These are phyloP conservation scores for Anolis sagrei DNA, from an alignment of 2,113 vertebrate genomes.

Conservation along the genomic window DNA sequence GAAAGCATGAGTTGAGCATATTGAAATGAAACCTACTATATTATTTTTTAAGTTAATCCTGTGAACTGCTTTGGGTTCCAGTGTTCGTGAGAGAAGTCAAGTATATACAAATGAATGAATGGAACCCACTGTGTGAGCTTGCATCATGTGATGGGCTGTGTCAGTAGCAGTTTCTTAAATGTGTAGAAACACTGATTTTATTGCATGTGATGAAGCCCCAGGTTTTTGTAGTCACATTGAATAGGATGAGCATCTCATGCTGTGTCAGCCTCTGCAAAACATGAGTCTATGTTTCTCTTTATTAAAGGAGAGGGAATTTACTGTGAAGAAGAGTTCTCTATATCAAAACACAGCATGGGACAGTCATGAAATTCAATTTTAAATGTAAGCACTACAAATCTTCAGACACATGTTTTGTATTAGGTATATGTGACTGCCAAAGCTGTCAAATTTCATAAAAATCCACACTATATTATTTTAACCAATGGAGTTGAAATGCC, in stretches of 20 bases:
- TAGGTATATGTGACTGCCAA: conserved; percentile 22
- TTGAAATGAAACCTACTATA: too few species aligned
- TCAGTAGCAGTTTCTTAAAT: too few species aligned
- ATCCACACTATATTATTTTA: conserved; percentile 30
- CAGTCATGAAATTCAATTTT: not conserved
- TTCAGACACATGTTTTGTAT: conserved; percentile 38
- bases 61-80: too few species aligned
- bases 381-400: conserved; percentile 21
- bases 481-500: conserved; percentile 13
- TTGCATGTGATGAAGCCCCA: not conserved
- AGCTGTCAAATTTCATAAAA: conserved; percentile 48
- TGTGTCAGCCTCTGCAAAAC: not conserved
- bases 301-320: conserved; percentile 11
- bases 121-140: too few species aligned
- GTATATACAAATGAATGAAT: too few species aligned
- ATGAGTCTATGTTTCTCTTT: conserved; percentile 2
- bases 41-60: too few species aligned
- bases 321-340: not conserved
- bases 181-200: too few species aligned
- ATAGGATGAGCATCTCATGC: not conserved
- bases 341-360: not conserved
- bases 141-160: too few species aligned
- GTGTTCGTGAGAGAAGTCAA: too few species aligned
- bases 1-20: too few species aligned
- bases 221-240: not conserved